phyloP scores from a whole-genome alignment of 2,888 invertebrate species.

The Agrotis exclamationis region DNA sequence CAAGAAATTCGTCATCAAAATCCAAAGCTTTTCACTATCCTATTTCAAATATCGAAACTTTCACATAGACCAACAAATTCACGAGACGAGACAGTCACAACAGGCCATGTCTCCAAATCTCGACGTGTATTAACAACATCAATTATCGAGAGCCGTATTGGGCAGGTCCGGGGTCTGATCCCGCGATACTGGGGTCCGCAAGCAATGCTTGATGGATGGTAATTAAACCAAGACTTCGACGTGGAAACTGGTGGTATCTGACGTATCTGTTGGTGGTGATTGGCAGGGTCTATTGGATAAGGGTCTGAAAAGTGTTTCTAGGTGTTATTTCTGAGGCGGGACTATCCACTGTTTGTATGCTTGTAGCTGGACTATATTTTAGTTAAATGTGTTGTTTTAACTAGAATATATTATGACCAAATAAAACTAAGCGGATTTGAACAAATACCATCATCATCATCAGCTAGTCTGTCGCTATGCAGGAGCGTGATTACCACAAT shows the following conservation, averaged over 20 bases:
- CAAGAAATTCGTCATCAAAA: neutral
- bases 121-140: slow-evolving; percentile 79
- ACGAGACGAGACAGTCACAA: slow-evolving; percentile 14
- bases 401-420: too few species aligned
- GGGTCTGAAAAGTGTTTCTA: neutral
- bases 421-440: too few species aligned
- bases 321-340: slow-evolving; percentile 1
- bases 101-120: slow-evolving; percentile 49
- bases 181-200: slow-evolving; percentile 62
- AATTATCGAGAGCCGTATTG: slow-evolving; percentile 72
- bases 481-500: too few species aligned
- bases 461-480: neutral
- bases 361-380: too few species aligned
- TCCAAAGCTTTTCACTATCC: neutral
- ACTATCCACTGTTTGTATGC: too few species aligned
- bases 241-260: slow-evolving; percentile 63
- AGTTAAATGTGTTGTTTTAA: too few species aligned
- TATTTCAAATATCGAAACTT: slow-evolving; percentile 15
- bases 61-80: slow-evolving; percentile 15
- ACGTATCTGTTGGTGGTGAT: slow-evolving; percentile 45
- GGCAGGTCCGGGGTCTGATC: slow-evolving; percentile 67
- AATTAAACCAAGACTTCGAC: slow-evolving; percentile 78
- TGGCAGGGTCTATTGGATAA: slow-evolving; percentile 24
- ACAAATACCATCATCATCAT: neutral
- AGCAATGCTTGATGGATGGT: slow-evolving; percentile 78